A percentile compares a stretch with the other conserved stretches of the same genome.
Evolutionary conservation across 2,888 invertebrate genomes (phyloP).

Genomic region (Polylopha cassiicola): DNA sequence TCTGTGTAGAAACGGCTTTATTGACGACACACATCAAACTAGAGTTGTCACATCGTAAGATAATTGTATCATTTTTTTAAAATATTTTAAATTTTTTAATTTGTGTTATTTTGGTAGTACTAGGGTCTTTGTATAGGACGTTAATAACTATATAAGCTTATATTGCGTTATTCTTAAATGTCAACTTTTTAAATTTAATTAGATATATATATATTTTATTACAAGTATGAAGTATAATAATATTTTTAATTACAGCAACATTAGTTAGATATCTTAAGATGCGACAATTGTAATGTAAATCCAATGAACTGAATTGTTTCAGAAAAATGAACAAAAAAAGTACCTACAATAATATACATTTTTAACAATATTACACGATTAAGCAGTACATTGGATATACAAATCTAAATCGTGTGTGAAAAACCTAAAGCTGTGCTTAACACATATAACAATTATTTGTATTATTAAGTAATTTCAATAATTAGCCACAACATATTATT

Average conservation of each 20-base stretch:
- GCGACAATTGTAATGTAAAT: constrained; percentile 12
- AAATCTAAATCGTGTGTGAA: constrained; percentile 7
- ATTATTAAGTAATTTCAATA: constrained; percentile 4
- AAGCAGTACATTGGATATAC: constrained; percentile 7
- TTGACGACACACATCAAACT: constrained; percentile 30
- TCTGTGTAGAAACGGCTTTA: constrained; percentile 76
- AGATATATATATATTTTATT: too few relatives aligned
- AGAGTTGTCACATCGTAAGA: constrained; percentile 13
- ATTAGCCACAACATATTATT: too few relatives aligned
- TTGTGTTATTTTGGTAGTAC: too few relatives aligned
- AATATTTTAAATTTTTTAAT: too few relatives aligned
- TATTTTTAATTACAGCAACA: too few relatives aligned
- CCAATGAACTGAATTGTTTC: not conserved
- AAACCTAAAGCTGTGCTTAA: constrained; percentile 13
- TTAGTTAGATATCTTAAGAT: constrained; percentile 14
- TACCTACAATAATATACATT: not conserved
- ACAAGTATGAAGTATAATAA: too few relatives aligned
- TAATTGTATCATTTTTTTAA: too few relatives aligned
- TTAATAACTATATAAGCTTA: too few relatives aligned
- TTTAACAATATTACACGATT: not conserved
- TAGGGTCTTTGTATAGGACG: too few relatives aligned
- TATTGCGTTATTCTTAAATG: too few relatives aligned
- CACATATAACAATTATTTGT: not conserved
- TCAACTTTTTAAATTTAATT: too few relatives aligned
- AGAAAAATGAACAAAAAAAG: not conserved